Evolutionary conservation across 2,888 invertebrate species (phyloP), one percentile per base, ranked within the genome.

Genomic region (Embidobia sp.): DNA sequence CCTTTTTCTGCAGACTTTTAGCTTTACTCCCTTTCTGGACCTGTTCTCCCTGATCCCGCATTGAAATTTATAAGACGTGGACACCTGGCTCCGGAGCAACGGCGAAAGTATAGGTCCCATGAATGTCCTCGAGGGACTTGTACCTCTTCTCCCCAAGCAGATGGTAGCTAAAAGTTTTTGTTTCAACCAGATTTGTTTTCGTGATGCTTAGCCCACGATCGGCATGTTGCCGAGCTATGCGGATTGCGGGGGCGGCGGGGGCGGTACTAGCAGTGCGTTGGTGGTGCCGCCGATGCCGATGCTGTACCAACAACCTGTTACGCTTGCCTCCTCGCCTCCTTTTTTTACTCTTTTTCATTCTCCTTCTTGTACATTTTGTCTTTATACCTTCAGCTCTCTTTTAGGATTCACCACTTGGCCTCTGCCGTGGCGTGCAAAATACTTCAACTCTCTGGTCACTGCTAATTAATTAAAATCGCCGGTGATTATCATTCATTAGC

Each of bases 181-280:
- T 84, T 85, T 85, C 84, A 84, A 80, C 75, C 81, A 84, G 85
- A 85, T 85, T 86, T 84, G 84, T 86, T 85, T 85, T 85, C 84
- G 81, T 80, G 80, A 80, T 79, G 80, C 77, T 78, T 64, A 66
- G 78, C 77, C 48, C 55, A 69, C 61, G 63, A 49, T 40, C 49
- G 77, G 70, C 64, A 57, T 69, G 63, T 72, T 63, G 69, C 22
- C 46, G 48, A 63, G 79, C 44, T 72, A 67, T 49, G 64, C 49
- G 69, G 48, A 22, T 67, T 42, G 55, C 55, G 66, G 61, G 61
- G 49, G 63, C 57, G 63, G 67, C 55, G 74, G 64, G 53, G 70
- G 63, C 59, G 74, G 67, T 46, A 61, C 61, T 63, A 66, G 57
- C 44, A 72, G 69, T 66, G 79, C 77, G 55, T 67, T 77, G 69